Percentiles rank a stretch among this genome's conserved stretches.
These are phyloP conservation scores for Diloba caeruleocephala DNA, from an alignment of 2,888 invertebrate species.

Conservation along the genomic window DNA sequence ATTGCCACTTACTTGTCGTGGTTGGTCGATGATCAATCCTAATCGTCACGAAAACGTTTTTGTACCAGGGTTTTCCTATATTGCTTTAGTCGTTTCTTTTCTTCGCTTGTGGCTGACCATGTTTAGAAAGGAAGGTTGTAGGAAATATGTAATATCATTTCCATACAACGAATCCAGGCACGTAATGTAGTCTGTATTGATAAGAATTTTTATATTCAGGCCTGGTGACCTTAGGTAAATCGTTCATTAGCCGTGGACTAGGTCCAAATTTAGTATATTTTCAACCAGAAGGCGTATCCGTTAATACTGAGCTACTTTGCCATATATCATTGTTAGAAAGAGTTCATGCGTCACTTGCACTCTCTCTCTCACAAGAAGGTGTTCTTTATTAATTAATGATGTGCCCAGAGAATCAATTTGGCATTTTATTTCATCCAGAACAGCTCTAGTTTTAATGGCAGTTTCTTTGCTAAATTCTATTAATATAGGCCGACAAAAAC, in stretches of 20 bases:
- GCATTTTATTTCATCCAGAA: constrained; percentile 26
- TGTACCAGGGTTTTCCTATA: constrained; percentile 4
- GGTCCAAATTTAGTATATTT: constrained; percentile 43
- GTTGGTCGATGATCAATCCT: constrained; percentile 1
- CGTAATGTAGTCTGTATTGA: constrained; percentile 40
- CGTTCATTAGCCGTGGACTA: constrained; percentile 42
- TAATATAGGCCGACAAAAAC: constrained; percentile 23
- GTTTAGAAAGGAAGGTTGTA: neutral
- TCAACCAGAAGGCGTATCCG: constrained; percentile 36
- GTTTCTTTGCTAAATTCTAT: constrained; percentile 46
- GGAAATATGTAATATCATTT: constrained; percentile 6
- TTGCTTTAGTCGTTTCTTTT: constrained; percentile 2
- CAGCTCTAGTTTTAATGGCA: constrained; percentile 35
- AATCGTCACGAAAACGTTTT: constrained; percentile 2
- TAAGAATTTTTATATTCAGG: constrained; percentile 29
- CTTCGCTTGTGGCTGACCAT: constrained; percentile 5
- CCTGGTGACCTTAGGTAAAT: constrained; percentile 22
- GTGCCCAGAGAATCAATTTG: constrained; percentile 10
- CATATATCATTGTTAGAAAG: constrained; percentile 52
- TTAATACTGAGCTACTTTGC: constrained; percentile 42
- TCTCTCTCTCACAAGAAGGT: too few relatives aligned
- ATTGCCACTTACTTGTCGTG: neutral
- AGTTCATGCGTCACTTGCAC: constrained; percentile 44
- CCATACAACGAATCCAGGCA: constrained; percentile 10
- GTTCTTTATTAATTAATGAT: constrained; percentile 32